Percentiles rank a stretch among this genome's conserved stretches.
These are phyloP conservation scores for Phalanger gymnotis DNA, from an alignment of 2,797 vertebrate genomes.

Conservation along the genomic window DNA sequence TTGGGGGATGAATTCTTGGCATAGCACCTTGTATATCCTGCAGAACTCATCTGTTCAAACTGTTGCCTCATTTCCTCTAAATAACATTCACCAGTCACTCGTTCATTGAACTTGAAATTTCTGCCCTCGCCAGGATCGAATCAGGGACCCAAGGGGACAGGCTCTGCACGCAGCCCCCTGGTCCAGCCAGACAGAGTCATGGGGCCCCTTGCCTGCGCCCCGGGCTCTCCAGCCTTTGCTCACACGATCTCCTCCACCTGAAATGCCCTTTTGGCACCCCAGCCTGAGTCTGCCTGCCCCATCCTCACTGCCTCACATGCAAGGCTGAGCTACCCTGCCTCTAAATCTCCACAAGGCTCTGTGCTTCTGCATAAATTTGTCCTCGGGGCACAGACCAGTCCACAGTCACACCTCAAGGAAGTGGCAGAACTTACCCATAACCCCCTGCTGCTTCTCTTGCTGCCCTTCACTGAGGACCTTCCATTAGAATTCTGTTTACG, in stretches of 20 bases:
- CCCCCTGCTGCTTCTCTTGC: not conserved
- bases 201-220: not conserved
- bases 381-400: not conserved
- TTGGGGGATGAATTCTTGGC: conserved; percentile 48
- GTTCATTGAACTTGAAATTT: conserved; percentile 25
- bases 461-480: not conserved
- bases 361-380: not conserved
- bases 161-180: conserved; percentile 14
- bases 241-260: not conserved
- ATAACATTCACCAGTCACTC: not conserved
- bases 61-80: conserved; percentile 58
- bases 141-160: conserved; percentile 13
- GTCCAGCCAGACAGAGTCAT: not conserved
- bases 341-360: not conserved
- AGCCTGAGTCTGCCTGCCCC: not conserved
- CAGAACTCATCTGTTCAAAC: conserved; percentile 47
- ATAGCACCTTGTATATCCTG: not conserved
- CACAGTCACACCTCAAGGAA: not conserved
- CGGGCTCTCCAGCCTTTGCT: not conserved
- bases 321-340: not conserved
- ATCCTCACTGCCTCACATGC: not conserved
- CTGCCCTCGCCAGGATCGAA: conserved; percentile 2
- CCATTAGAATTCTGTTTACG: not conserved
- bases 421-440: not conserved
- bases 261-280: not conserved